phyloP scores from a whole-genome alignment of 2,888 invertebrate genomes.

The Folsomia candida region DNA sequence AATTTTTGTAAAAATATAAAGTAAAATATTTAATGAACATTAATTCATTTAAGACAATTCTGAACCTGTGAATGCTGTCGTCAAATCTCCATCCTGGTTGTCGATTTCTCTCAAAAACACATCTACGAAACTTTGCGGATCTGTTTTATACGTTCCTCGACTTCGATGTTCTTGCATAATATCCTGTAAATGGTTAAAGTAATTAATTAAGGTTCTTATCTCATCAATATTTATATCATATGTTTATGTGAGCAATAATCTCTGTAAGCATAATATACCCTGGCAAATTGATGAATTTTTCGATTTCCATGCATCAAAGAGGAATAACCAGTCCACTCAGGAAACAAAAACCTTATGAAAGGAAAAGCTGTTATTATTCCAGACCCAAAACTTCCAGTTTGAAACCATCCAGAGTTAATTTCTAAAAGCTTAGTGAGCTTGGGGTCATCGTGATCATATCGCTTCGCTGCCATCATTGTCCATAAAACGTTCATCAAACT shows the following conservation, averaged over 20 bases:
- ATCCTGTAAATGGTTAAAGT: constrained; percentile 25
- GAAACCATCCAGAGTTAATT: constrained; percentile 45
- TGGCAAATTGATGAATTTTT: constrained; percentile 34
- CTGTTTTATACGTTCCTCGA: constrained; percentile 26
- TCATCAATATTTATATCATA: not conserved
- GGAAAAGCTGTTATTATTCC: constrained; percentile 53
- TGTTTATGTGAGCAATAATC: too few species aligned
- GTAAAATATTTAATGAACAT: too few species aligned
- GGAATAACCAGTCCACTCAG: constrained; percentile 64
- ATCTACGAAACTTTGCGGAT: constrained; percentile 44
- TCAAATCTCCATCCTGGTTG: constrained; percentile 24
- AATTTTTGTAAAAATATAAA: constrained; percentile 7
- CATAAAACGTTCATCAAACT: constrained; percentile 48
- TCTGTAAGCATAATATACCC: constrained; percentile 26
- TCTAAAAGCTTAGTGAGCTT: constrained; percentile 39
- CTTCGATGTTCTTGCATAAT: constrained; percentile 39
- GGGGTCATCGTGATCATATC: constrained; percentile 46
- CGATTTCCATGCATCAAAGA: constrained; percentile 37
- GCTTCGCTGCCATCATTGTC: constrained; percentile 46
- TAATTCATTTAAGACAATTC: too few species aligned
- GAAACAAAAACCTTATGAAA: constrained; percentile 65
- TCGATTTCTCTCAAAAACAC: constrained; percentile 41
- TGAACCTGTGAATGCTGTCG: constrained; percentile 39
- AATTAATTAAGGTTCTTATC: not conserved
- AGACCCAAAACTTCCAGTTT: constrained; percentile 46